Base-by-base conservation (phyloP, 2,888 invertebrate species). In the Lasioglossum vierecki region DNA sequence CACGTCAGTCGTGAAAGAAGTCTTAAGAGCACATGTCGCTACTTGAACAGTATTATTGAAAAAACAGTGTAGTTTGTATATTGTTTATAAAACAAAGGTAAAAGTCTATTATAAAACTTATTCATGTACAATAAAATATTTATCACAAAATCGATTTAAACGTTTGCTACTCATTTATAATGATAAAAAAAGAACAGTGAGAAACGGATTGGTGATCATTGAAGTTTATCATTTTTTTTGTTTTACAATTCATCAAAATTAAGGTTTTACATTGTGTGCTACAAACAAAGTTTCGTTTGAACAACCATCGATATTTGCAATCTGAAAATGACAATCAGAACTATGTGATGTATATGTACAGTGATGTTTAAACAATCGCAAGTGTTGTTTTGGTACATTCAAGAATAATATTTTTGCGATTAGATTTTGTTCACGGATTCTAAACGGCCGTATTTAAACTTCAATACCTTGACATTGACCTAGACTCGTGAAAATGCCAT, bases 11-110 rank as follows among this genome's bases (percentile, higher is more conserved):
- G 39, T n/a, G 53, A 15, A 70, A 35, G 18, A 18, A 49, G 57
- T 41, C 18, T 82, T 41, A 46, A 18, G n/a, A 35, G 30, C 41
- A 15, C 30, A 30, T 53, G 39, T 4, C 9, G 30, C 53, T 15
- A 41, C 26, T 82, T 30, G n/a, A 57, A 6, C 46, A 18, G 9
- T 39, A 66, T 63, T 71, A 57, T 60, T 46, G 11, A 76, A 76
- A 15, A 30, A 35, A 26, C 71, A 63, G 76, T 84, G 30, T 66
- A 44, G 35, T 74, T 70, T 49, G 6, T 6, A 41, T n/a, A 68
- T 85, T 85, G 75, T 85, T 80, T 70, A 74, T 44, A 77, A 73
- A 74, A 60, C 15, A 57, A 49, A 79, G 84, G 84, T 85, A 76
- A 84, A 18, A 6, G 1, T 76, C 46, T 13, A 13, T 18, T 8